phyloP scores from a whole-genome alignment of 2,113 vertebrate species.

The Serinus canaria region DNA sequence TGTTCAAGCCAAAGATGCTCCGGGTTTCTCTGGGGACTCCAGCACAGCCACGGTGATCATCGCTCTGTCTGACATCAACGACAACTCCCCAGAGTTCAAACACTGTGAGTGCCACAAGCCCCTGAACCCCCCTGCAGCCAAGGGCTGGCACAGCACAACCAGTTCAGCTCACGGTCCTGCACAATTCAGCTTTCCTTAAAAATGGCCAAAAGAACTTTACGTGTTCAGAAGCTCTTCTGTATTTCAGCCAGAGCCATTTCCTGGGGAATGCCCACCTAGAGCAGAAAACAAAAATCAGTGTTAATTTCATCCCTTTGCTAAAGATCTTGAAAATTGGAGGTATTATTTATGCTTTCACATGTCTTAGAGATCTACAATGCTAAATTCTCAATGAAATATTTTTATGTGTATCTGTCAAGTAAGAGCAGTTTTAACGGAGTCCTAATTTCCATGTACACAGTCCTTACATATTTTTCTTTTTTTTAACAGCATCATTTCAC shows the following conservation, averaged over 20 bases:
- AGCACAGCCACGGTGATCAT: conserved; percentile 84
- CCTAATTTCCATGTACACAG: background rate
- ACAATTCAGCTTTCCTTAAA: background rate
- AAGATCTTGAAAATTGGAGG: background rate
- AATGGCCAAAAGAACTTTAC: background rate
- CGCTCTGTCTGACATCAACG: conserved; percentile 84
- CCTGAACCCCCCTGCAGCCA: background rate
- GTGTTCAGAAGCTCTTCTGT: background rate
- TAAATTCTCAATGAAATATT: background rate
- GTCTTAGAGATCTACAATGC: background rate
- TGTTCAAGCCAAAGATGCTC: conserved; percentile 84
- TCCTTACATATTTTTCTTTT: background rate
- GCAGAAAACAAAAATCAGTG: background rate
- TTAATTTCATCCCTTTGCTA: background rate
- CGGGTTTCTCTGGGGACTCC: conserved; percentile 66
- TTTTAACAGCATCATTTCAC: conserved; percentile 72
- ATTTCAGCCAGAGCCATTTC: background rate
- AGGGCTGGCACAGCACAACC: fast-evolving
- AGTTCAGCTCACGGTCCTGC: background rate
- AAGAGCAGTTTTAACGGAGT: background rate
- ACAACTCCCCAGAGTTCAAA: conserved; percentile 88
- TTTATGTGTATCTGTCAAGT: background rate
- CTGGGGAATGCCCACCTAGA: background rate
- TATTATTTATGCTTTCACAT: background rate
- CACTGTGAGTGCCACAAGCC: conserved; percentile 68